Conservation (phyloP, 2,888 invertebrate genomes). For the Leptinotarsa tumamoca region DNA sequence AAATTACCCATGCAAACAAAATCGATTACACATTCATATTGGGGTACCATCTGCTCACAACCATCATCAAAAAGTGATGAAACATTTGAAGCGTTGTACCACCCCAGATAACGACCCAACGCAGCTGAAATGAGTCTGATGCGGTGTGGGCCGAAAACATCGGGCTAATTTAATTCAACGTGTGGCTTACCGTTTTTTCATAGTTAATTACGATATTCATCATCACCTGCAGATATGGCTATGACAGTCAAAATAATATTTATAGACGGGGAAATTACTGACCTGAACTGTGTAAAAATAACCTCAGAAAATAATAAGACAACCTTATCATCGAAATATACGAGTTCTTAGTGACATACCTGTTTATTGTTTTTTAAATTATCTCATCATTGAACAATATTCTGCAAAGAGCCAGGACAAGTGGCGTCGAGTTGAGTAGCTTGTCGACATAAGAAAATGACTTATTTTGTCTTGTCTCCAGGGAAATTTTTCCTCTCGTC, state of each 20-base stretch:
- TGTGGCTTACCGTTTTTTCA: constrained; percentile 12
- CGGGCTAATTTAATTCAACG: constrained; percentile 17
- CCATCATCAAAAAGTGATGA: constrained; percentile 15
- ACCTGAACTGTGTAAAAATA: too few relatives aligned
- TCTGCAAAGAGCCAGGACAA: too few relatives aligned
- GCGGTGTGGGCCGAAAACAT: constrained; percentile 17
- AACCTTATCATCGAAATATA: too few relatives aligned
- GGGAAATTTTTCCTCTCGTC: too few relatives aligned
- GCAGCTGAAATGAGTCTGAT: constrained; percentile 11
- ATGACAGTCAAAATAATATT: neutral
- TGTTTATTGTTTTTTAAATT: too few relatives aligned
- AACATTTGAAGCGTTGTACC: constrained; percentile 12
- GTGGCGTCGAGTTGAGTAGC: too few relatives aligned
- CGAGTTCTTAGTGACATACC: too few relatives aligned
- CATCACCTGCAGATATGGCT: constrained; percentile 2
- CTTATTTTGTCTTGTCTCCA: too few relatives aligned
- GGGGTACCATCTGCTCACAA: neutral
- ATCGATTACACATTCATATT: constrained; percentile 15
- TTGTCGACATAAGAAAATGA: too few relatives aligned
- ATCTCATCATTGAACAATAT: too few relatives aligned
- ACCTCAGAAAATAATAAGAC: too few relatives aligned
- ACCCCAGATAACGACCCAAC: neutral
- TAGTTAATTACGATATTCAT: constrained; percentile 7
- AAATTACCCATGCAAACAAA: neutral
- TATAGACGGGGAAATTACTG: neutral